Base-by-base conservation (phyloP, 2,888 invertebrate species). In the Cephus spinipes region DNA sequence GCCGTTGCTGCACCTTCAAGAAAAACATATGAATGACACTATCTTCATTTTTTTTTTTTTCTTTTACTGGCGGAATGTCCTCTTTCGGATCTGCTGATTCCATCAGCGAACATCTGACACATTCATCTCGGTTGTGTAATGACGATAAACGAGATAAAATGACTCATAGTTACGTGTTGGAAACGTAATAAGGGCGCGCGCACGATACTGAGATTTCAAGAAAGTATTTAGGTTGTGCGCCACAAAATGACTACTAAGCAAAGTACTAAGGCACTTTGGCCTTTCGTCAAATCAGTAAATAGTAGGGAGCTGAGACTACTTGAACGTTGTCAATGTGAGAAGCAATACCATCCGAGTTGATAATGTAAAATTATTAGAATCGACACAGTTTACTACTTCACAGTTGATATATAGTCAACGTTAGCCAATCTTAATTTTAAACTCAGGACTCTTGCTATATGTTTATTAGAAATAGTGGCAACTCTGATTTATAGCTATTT, bases 401-500 rank as follows among this genome's bases (percentile, higher is more conserved):
- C 23, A 55, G 23, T 55, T 55, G 15, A 9, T 23, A 9, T 0
- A 55, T 55, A 9, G 55, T 55, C 55, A 55, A 55, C 9, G 23
- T 55, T 55, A 55, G 23, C 55, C 55, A 55, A 23, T 9, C 55
- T 55, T 9, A 6, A 55, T 55, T 15, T 55, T 55, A 6, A 15
- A 55, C 23, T 55, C 55, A 55, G 55, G 23, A 55, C 55, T 55
- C 55, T 40, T 40, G 55, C 23, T 55, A 55, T 55, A 68, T 32
- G 71, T 31, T 40, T 76, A 79, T 80, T 84, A 83, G 79, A 84
- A 81, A 83, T 82, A 85, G 81, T 81, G 77, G 77, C 78, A 86
- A 87, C 81, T 86, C 83, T 82, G 87, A 89, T 88, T 88, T 89
- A 87, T 84, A 80, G 82, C 79, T 73, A 74, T 76, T 81, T 82